Percentiles rank a stretch among this genome's conserved stretches.
phyloP scores from a whole-genome alignment of 2,888 invertebrate species.

The Coleophora deauratella region DNA sequence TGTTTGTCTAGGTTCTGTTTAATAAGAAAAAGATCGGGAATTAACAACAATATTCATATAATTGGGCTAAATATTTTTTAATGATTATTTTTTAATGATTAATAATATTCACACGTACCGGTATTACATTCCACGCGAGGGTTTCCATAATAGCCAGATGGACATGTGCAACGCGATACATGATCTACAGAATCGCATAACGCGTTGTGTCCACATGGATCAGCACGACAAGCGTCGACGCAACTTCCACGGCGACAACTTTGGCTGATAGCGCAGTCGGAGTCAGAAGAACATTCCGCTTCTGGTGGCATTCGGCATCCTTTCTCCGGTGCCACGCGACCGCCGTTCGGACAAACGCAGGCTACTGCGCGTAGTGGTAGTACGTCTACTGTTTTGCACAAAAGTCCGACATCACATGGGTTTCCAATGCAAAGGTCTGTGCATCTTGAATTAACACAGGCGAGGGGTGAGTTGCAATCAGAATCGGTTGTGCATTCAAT shows the following conservation, averaged over 20 bases:
- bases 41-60: slow-evolving; percentile 15
- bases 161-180: slow-evolving; percentile 84
- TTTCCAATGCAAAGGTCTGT: slow-evolving; percentile 84
- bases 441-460: slow-evolving; percentile 85
- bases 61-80: not conserved
- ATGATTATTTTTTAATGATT: not conserved
- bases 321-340: slow-evolving; percentile 81
- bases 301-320: slow-evolving; percentile 78
- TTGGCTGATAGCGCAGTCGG: slow-evolving; percentile 83
- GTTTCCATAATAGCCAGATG: slow-evolving; percentile 84
- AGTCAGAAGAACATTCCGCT: slow-evolving; percentile 80
- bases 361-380: slow-evolving; percentile 88
- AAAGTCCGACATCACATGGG: slow-evolving; percentile 84
- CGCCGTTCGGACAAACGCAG: slow-evolving; percentile 89
- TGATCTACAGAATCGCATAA: slow-evolving; percentile 85
- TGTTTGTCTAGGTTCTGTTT: slow-evolving; percentile 56
- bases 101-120: slow-evolving; percentile 59
- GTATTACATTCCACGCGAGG: slow-evolving; percentile 83
- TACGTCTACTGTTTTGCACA: slow-evolving; percentile 85
- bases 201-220: slow-evolving; percentile 88
- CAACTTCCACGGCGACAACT: slow-evolving; percentile 85
- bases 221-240: slow-evolving; percentile 84
- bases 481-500: slow-evolving; percentile 83
- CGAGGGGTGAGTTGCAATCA: slow-evolving; percentile 83
- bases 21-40: slow-evolving; percentile 6